These are phyloP conservation scores for Chaetodon auriga DNA, from an alignment of 2,113 vertebrate species.

Conservation along the genomic window DNA sequence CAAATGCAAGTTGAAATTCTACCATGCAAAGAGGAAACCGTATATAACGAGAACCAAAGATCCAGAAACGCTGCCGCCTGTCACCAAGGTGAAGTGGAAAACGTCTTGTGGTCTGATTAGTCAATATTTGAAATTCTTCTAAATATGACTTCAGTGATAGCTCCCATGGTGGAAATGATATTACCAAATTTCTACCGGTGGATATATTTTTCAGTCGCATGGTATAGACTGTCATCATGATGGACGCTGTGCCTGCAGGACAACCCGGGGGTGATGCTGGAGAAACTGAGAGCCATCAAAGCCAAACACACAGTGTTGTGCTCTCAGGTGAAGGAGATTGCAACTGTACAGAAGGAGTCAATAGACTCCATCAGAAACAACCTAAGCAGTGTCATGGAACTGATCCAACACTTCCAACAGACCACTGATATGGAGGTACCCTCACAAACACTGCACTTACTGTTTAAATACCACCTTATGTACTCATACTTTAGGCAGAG, in stretches of 20 bases:
- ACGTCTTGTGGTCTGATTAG: too few species aligned
- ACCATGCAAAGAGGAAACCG: too few species aligned
- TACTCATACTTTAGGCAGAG: background rate
- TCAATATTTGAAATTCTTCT: too few species aligned
- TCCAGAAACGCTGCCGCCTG: too few species aligned
- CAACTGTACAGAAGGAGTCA: constrained; percentile 84
- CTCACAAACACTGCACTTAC: too few species aligned
- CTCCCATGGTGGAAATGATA: too few species aligned
- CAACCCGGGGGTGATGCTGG: constrained; percentile 87
- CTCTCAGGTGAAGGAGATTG: constrained; percentile 82
- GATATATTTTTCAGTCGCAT: too few species aligned
- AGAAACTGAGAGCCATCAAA: constrained; percentile 87
- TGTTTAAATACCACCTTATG: background rate
- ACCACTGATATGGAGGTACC: constrained; percentile 84
- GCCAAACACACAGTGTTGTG: constrained; percentile 86
- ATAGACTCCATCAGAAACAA: constrained; percentile 85
- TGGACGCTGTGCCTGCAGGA: constrained; percentile 80
- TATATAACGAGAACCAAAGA: too few species aligned
- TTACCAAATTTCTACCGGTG: too few species aligned
- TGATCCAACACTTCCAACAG: constrained; percentile 84
- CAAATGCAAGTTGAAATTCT: too few species aligned
- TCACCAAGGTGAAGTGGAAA: too few species aligned
- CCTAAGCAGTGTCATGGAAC: constrained; percentile 80
- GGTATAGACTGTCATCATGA: background rate
- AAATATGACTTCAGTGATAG: too few species aligned